phyloP scores from a whole-genome alignment of 2,113 vertebrate species.

The Hassar affinis region DNA sequence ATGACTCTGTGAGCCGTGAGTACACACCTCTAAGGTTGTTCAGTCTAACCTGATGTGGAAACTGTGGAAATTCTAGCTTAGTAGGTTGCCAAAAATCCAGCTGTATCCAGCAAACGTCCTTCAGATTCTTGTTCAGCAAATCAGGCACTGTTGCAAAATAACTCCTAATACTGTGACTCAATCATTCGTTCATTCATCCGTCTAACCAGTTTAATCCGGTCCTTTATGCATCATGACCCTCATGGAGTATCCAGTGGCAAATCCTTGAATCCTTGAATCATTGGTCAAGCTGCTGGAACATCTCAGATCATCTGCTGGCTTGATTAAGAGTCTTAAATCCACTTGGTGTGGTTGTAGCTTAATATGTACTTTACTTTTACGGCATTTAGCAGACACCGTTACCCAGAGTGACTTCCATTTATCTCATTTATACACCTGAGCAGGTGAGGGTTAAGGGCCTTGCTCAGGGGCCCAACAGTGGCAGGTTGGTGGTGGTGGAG shows the following conservation, averaged over 20 bases:
- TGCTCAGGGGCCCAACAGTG: too few relatives aligned
- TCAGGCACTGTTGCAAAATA: neutral
- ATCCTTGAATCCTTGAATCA: too few relatives aligned
- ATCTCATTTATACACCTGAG: too few relatives aligned
- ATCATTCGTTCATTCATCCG: neutral
- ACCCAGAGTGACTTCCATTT: too few relatives aligned
- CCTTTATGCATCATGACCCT: too few relatives aligned
- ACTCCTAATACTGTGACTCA: neutral
- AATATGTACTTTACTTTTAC: too few relatives aligned
- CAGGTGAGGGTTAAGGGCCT: too few relatives aligned
- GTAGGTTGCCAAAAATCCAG: neutral
- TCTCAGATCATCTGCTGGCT: neutral
- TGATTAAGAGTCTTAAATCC: neutral
- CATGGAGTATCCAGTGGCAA: neutral
- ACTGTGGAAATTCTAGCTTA: neutral
- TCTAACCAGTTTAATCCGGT: neutral
- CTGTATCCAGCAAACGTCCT: neutral
- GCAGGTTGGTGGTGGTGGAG: too few relatives aligned
- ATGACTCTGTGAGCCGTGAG: neutral
- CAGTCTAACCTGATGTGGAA: constrained; percentile 6
- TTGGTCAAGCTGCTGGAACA: neutral
- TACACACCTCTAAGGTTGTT: neutral
- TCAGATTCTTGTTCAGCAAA: neutral
- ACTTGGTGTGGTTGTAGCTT: too few relatives aligned
- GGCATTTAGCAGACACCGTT: too few relatives aligned